These are phyloP conservation scores for Nomia melanderi DNA, from an alignment of 1,140 invertebrate genomes.

Conservation along the genomic window DNA sequence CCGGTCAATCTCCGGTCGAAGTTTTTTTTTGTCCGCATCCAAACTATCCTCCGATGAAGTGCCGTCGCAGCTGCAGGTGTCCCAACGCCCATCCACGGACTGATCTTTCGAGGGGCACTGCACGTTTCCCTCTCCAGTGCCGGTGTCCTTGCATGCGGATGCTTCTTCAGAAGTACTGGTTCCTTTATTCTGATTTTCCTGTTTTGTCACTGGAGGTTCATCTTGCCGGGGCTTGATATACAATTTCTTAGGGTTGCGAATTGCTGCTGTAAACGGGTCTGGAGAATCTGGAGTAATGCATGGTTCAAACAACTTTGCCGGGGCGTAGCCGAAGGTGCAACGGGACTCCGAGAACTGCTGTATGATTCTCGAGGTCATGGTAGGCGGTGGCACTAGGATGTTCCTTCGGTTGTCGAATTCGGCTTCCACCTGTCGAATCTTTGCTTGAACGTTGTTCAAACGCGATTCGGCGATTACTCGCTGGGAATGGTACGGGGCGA, in stretches of 20 bases:
- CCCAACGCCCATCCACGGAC: neutral
- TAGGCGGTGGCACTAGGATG: conserved; percentile 28
- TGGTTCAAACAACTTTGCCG: conserved; percentile 37
- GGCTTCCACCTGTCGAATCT: conserved; percentile 71
- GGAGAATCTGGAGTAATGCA: conserved; percentile 57
- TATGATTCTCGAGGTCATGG: conserved; percentile 42
- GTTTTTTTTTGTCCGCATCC: conserved; percentile 70
- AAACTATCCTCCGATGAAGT: conserved; percentile 59
- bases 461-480: conserved; percentile 66
- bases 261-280: conserved; percentile 67
- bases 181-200: neutral
- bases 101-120: conserved; percentile 7
- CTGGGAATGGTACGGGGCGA: conserved; percentile 71
- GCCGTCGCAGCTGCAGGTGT: conserved; percentile 39
- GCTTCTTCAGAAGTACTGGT: neutral
- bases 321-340: conserved; percentile 50
- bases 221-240: conserved; percentile 68
- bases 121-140: neutral
- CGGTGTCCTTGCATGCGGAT: neutral
- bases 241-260: conserved; percentile 67
- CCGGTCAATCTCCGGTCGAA: conserved; percentile 43
- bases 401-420: conserved; percentile 72
- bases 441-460: conserved; percentile 69
- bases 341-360: conserved; percentile 53
- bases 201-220: conserved; percentile 59